Evolutionary conservation across 1,140 invertebrate genomes (phyloP), one percentile per base, ranked within the genome.

Genomic region (Temnothorax longispinosus): DNA sequence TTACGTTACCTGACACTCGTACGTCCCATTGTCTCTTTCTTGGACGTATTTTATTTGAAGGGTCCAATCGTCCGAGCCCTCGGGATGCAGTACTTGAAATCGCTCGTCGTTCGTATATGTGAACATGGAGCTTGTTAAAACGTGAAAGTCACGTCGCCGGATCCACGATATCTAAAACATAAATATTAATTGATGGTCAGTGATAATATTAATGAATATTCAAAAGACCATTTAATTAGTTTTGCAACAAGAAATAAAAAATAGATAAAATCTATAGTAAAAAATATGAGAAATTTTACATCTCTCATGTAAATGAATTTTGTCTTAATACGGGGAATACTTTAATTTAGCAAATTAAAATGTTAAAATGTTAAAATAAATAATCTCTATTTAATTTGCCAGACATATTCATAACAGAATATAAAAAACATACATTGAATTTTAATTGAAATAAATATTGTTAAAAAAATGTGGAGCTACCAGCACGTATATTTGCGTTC

Each of bases 41-140:
- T 98, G 97, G 82, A 99, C 98, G 95, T 98, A 99, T 96, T 98
- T 98, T 93, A 99, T 99, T 95, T 99, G 97, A 89, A 99, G 96
- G 72, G 98, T 98, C 98, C 98, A 99, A 94, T 98, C 97, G 89
- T 98, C 97, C 10, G 97, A 96, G 69, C 97, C 96, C 88, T 98
- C 97, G 32, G 96, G 95, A 94, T 98, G 97, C 56, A 97, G 95
- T 50, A 97, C 97, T 95, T 97, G 97, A 94, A 99, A 99, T 88
- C 98, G 96, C 93, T 98, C 98, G 95, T 99, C 98, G 94, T 98
- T 98, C 87, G 98, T 99, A 95, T 98, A 99, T 62, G 98, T 97
- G 93, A 98, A 97, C 92, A 98, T 96, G 0, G 98, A 98, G 38
- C 98, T 98, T 89, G 98, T 98, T 91, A 99, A 96, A 89, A 99